Evolutionary conservation across 2,797 vertebrate genomes (phyloP).

Genomic region (Malacoraja senta): DNA sequence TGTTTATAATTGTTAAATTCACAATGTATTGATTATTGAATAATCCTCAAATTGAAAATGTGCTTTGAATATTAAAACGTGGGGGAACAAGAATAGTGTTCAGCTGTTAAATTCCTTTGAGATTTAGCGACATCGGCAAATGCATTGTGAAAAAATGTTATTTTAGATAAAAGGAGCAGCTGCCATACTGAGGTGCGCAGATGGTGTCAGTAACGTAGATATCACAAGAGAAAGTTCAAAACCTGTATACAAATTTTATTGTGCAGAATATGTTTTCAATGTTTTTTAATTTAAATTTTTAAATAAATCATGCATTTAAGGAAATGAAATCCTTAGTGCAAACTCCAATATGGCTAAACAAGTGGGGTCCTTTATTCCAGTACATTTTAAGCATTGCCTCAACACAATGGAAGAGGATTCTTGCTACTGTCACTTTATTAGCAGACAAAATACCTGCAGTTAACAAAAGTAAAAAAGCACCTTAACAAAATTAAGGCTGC

Average conservation of each 20-base stretch:
- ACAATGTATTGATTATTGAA: not conserved
- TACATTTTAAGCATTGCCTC: not conserved
- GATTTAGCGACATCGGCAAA: not conserved
- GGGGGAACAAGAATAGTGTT: not conserved
- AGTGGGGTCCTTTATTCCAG: not conserved
- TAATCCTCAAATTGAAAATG: conserved; percentile 15
- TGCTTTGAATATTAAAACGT: not conserved
- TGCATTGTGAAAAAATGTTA: not conserved
- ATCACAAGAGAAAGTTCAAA: conserved; percentile 27
- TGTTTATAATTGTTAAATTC: not conserved
- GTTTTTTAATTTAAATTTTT: conserved; percentile 29
- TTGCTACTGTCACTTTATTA: conserved; percentile 24
- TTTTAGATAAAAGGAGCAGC: not conserved
- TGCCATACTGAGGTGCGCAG: conserved; percentile 9
- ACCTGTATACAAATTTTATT: conserved; percentile 36
- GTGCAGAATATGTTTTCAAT: conserved; percentile 31
- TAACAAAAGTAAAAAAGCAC: not conserved
- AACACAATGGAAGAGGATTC: not conserved
- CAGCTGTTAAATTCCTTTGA: not conserved
- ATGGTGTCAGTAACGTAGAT: conserved; percentile 33
- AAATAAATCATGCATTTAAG: conserved; percentile 33
- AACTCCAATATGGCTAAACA: conserved; percentile 17
- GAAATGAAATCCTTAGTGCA: conserved; percentile 16
- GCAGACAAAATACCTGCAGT: not conserved
- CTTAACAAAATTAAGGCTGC: conserved; percentile 7